A percentile compares a stretch with the other conserved stretches of the same genome.
These are phyloP conservation scores for Platycheirus rosarum DNA, from an alignment of 2,888 invertebrate genomes.

Conservation along the genomic window DNA sequence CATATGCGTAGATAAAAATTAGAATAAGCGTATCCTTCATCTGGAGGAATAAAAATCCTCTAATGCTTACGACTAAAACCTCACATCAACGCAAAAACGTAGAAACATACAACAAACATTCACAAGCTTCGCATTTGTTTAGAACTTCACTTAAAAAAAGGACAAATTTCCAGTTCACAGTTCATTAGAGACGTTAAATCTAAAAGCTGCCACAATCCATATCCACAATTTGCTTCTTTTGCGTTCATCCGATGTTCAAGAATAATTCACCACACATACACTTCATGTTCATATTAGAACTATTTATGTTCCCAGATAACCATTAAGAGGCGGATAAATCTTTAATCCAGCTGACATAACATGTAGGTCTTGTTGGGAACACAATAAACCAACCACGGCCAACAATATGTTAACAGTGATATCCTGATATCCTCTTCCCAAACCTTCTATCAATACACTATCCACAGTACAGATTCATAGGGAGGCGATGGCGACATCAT, in stretches of 20 bases:
- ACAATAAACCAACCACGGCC: slow-evolving; percentile 29
- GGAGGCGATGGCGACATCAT: slow-evolving; percentile 37
- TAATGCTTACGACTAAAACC: no score
- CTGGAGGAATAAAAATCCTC: no score
- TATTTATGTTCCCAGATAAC: slow-evolving; percentile 21
- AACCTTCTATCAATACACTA: slow-evolving; percentile 16
- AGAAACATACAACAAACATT: no score
- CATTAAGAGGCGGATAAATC: slow-evolving; percentile 15
- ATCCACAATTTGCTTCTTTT: background rate
- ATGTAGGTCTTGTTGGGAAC: background rate
- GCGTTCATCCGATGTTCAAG: slow-evolving; percentile 4
- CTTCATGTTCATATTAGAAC: slow-evolving; percentile 29
- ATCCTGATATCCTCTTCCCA: slow-evolving; percentile 18
- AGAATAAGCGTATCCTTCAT: no score
- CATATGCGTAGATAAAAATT: no score
- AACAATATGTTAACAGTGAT: slow-evolving; percentile 27
- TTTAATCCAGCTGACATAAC: slow-evolving; percentile 7
- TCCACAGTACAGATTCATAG: slow-evolving; percentile 10
- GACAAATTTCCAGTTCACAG: slow-evolving; percentile 47
- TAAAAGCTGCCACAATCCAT: background rate
- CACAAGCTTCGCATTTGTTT: no score
- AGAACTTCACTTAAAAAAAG: background rate
- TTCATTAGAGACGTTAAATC: slow-evolving; percentile 31
- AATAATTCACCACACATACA: slow-evolving; percentile 16
- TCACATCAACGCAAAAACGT: no score